Conservation (phyloP, 1,140 invertebrate genomes). For the Trichonephila clavata region DNA sequence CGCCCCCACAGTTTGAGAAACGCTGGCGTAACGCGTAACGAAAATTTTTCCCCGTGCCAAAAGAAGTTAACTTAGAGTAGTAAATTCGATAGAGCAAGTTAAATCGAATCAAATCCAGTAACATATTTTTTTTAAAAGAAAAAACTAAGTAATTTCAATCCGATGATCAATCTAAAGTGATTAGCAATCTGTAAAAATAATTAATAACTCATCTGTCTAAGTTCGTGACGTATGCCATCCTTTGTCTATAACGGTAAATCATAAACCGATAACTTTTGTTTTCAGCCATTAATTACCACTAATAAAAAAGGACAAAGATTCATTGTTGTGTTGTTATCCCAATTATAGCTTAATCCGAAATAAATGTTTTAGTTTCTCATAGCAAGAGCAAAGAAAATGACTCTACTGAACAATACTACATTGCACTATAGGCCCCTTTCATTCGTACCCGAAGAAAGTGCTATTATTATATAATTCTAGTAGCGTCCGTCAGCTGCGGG, state of each 20-base stretch:
- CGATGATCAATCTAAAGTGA: background rate
- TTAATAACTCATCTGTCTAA: background rate
- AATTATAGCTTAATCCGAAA: background rate
- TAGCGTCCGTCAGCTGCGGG: conserved; percentile 17
- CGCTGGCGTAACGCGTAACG: no score
- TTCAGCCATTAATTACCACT: background rate
- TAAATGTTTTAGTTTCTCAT: conserved; percentile 35
- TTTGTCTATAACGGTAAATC: background rate
- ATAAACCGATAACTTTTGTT: background rate
- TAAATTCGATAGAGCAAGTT: no score
- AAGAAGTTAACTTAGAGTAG: no score
- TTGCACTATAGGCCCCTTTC: background rate
- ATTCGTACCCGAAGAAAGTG: background rate
- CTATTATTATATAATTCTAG: conserved; percentile 71
- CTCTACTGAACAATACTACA: conserved; percentile 37
- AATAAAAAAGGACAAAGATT: background rate
- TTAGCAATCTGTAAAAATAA: background rate
- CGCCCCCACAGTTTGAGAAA: no score
- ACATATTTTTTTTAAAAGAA: no score
- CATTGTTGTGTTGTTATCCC: background rate
- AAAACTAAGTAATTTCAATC: no score
- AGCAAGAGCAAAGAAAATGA: conserved; percentile 9
- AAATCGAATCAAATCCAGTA: no score
- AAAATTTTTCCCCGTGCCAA: no score
- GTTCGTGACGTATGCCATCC: background rate